These are phyloP conservation scores for Rhombomys opimus DNA, from an alignment of 2,113 vertebrate species.

Conservation along the genomic window DNA sequence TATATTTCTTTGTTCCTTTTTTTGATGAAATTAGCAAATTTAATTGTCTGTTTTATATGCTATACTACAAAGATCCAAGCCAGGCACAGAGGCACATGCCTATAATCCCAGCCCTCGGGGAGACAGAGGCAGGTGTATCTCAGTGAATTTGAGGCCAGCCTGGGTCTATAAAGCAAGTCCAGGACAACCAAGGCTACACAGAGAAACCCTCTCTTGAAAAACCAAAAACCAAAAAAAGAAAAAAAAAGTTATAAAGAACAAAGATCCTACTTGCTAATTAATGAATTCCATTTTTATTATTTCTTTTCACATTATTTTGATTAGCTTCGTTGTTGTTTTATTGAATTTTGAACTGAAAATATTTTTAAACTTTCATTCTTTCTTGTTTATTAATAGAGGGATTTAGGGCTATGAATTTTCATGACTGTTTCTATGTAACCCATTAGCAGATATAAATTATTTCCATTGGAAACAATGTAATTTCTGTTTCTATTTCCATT, in stretches of 20 bases:
- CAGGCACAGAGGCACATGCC: too few species aligned
- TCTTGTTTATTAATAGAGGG: background rate
- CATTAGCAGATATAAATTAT: background rate
- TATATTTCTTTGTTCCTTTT: background rate
- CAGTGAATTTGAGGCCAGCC: too few species aligned
- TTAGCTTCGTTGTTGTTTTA: background rate
- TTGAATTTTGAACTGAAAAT: background rate
- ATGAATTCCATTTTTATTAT: background rate
- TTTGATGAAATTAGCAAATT: background rate
- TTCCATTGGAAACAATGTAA: background rate
- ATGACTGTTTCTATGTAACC: background rate
- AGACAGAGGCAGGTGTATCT: too few species aligned
- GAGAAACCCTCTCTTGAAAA: too few species aligned
- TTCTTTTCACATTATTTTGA: background rate
- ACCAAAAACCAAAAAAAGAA: too few species aligned
- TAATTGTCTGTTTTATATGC: background rate
- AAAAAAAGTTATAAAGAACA: background rate
- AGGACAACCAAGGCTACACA: too few species aligned
- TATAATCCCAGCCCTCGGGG: too few species aligned
- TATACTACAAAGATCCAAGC: background rate
- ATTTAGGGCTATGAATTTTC: background rate
- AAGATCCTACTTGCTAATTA: background rate
- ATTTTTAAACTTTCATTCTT: background rate
- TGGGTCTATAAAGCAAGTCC: too few species aligned
- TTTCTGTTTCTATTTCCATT: constrained; percentile 27